Evolutionary conservation across 1,140 invertebrate species (phyloP), one percentile per base, ranked within the genome.

Genomic region (Brachionus plicatilis): DNA sequence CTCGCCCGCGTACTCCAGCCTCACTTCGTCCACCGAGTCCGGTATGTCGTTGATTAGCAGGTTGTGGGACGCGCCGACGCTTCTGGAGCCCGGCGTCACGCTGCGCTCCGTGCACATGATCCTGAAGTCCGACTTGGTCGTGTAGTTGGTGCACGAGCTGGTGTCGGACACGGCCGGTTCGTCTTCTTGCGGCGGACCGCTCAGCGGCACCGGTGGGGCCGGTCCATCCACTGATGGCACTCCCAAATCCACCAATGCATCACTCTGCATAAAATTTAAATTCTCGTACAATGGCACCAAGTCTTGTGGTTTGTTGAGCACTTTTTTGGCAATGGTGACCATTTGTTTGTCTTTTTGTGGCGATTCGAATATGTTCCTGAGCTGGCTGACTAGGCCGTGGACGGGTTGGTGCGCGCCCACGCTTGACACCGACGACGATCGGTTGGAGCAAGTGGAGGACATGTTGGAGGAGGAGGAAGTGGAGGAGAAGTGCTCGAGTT

Each of bases 281-380:
- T 72, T 72, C n/a, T 72, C 68, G 33, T 72, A 72, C 33, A 72
- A 43, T 1, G 68, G 68, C 9, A 65, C 17, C 60, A 24, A 65
- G 20, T 65, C 60, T 65, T 29, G 60, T 8, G 2, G 60, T 3
- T 50, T 50, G 47, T 2, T 5, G n/a, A 47, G 12, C 47, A 50
- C 47, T 50, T 50, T 50, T 50, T n/a, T 50, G 12, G 12, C 47
- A 50, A 1, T n/a, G 47, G 47, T 50, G 47, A 50, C 47, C n/a
- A 50, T 4, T 56, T 56, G 53, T 56, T 56, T 56, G 53, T 20
- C n/a, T 56, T 72, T 72, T 20, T 72, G 12, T 9, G 72, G 72
- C 27, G 79, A 60, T 68, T 82, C 79, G 53, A 82, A 82, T 60
- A 82, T 65, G 37, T 82, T 82, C 33, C 43, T 82, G 24, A 82